Percentiles rank a stretch among this genome's conserved stretches.
These are phyloP conservation scores for Acheta domesticus DNA, from an alignment of 2,888 invertebrate species.

Conservation along the genomic window DNA sequence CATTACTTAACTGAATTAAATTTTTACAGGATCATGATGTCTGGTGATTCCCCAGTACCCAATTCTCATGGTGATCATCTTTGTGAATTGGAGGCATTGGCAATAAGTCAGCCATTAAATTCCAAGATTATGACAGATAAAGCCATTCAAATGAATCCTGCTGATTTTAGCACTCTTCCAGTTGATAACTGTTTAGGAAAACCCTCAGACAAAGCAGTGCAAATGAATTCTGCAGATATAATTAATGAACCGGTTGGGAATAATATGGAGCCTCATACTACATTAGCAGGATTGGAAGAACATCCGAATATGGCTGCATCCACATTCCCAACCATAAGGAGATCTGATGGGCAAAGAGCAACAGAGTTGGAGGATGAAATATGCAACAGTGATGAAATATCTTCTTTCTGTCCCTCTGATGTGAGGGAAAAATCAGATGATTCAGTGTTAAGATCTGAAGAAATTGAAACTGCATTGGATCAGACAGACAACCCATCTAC, in stretches of 20 bases:
- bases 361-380: conserved; percentile 23
- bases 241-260: background rate
- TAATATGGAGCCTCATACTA: background rate
- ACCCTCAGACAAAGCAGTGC: background rate
- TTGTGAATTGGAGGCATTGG: conserved; percentile 21
- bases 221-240: too few species aligned
- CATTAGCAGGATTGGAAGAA: background rate
- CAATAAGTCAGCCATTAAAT: conserved; percentile 18
- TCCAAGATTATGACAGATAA: conserved; percentile 25
- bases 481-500: conserved; percentile 12
- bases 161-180: background rate
- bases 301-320: background rate
- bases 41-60: conserved; percentile 41
- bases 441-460: background rate
- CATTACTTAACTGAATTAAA: too few species aligned
- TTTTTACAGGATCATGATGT: conserved; percentile 43
- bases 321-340: background rate
- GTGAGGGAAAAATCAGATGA: background rate
- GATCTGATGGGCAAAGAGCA: background rate
- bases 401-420: background rate
- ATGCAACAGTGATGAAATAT: conserved; percentile 19
- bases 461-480: background rate
- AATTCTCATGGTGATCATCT: background rate
- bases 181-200: background rate
- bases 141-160: conserved; percentile 23